phyloP scores from a whole-genome alignment of 2,113 vertebrate genomes.

The Camelus bactrianus region DNA sequence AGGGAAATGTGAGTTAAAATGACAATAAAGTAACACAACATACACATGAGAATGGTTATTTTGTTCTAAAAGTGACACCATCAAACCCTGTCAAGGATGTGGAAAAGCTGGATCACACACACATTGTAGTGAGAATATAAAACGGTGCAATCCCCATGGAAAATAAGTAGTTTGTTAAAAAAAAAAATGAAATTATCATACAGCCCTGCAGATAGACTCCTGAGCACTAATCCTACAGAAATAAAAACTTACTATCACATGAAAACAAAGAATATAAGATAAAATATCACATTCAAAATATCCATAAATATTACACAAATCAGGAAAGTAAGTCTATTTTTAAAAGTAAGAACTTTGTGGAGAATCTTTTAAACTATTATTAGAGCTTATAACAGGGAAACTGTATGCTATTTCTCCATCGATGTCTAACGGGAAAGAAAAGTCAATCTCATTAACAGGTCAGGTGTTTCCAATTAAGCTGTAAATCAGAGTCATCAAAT shows the following conservation, averaged over 20 bases:
- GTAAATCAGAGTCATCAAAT: neutral
- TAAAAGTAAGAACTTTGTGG: neutral
- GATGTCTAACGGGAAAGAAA: neutral
- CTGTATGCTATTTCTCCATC: neutral
- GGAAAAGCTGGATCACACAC: neutral
- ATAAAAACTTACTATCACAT: neutral
- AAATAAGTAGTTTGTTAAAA: neutral
- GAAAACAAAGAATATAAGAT: neutral
- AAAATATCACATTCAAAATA: neutral
- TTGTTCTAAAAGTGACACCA: neutral
- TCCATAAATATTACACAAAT: neutral
- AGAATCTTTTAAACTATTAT: neutral
- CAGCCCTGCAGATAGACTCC: neutral
- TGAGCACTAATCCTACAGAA: neutral
- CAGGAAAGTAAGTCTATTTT: neutral
- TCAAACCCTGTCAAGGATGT: neutral
- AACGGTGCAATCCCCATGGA: neutral
- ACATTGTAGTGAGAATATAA: neutral
- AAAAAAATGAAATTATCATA: neutral
- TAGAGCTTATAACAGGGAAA: neutral
- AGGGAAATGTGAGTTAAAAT: neutral
- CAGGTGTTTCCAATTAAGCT: neutral
- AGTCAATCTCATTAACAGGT: neutral
- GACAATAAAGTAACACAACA: neutral
- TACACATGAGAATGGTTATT: neutral